Conservation (phyloP, 2,113 vertebrate species). For the Urocolius indicus region DNA sequence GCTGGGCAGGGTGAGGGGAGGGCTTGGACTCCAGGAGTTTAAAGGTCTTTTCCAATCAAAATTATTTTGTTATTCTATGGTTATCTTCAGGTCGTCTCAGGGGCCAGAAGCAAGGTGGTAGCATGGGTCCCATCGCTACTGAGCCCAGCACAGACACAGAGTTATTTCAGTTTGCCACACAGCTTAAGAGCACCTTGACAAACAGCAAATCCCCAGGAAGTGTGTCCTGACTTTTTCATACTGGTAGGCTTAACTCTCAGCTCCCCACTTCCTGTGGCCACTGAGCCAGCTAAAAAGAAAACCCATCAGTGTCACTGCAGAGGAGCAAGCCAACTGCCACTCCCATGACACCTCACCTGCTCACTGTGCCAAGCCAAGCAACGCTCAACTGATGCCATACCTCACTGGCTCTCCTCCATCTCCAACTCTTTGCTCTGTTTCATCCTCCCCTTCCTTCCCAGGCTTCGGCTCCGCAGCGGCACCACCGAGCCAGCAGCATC, state of each 20-base stretch:
- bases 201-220: neutral
- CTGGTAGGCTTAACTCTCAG: neutral
- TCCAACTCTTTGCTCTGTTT: neutral
- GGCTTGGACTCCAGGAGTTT: too few species aligned
- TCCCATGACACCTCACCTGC: neutral
- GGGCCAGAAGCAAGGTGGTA: neutral
- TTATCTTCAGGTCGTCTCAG: neutral
- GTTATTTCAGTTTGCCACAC: fast-evolving
- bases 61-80: too few species aligned
- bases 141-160: fast-evolving
- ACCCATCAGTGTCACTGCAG: fast-evolving
- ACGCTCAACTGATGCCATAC: neutral
- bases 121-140: fast-evolving
- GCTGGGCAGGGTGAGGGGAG: too few species aligned
- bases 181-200: fast-evolving
- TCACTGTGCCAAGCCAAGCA: neutral
- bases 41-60: too few species aligned
- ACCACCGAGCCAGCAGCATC: neutral
- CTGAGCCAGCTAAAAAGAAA: neutral
- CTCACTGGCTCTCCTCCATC: neutral
- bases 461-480: neutral
- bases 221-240: neutral
- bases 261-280: fast-evolving
- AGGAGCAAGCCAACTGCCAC: neutral
- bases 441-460: neutral